Conservation (phyloP, 1,140 invertebrate genomes). For the Formica selysi region DNA sequence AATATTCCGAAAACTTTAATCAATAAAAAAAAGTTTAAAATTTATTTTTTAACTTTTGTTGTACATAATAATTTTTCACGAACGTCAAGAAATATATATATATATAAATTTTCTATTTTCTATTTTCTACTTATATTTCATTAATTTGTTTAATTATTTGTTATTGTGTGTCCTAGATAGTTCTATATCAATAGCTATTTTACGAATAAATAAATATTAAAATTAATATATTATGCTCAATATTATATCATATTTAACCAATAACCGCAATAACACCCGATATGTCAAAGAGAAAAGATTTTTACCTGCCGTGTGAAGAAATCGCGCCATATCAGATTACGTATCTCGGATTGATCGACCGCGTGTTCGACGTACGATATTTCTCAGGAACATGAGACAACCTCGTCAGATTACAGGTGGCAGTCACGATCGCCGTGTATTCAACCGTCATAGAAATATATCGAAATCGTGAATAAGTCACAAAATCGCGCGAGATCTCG, state of each 20-base stretch:
- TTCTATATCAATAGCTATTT: background rate
- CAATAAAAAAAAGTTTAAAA: no score
- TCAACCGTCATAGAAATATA: constrained; percentile 47
- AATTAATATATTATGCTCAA: no score
- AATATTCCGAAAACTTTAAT: no score
- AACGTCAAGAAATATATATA: background rate
- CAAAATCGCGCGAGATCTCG: constrained; percentile 26
- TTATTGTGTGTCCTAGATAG: background rate
- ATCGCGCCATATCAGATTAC: constrained; percentile 49
- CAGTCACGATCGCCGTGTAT: constrained; percentile 52
- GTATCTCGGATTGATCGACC: constrained; percentile 52
- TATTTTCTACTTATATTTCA: constrained; percentile 1
- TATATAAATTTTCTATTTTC: constrained; percentile 11
- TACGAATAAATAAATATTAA: background rate
- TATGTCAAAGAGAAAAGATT: constrained; percentile 16
- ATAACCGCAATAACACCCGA: constrained; percentile 4
- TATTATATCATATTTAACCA: background rate
- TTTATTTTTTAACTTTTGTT: no score
- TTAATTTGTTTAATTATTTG: background rate
- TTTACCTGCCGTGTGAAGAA: constrained; percentile 23
- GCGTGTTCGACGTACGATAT: constrained; percentile 46
- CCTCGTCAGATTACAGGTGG: constrained; percentile 50
- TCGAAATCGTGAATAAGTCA: constrained; percentile 43
- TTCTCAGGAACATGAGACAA: constrained; percentile 54
- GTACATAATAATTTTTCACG: no score